Base-by-base conservation (phyloP, 2,797 vertebrate species). In the Falco peregrinus region DNA sequence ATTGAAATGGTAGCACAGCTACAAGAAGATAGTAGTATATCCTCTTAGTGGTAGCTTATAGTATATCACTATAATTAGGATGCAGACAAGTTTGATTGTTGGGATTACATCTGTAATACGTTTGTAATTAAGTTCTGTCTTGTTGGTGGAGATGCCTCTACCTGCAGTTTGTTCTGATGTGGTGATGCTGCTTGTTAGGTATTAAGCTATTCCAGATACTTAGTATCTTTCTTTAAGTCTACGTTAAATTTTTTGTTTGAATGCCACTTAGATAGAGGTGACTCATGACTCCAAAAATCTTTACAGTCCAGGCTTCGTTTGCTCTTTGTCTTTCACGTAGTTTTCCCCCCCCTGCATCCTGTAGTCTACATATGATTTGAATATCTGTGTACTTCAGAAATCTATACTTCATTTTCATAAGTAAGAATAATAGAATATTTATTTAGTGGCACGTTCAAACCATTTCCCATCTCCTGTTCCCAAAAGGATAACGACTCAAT, bases 261-360 rank as follows among this genome's bases (percentile, higher is more conserved):
- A 15, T 87, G 37, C 61, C 39, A 28, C 48, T 68, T 82, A 39
- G 20, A 24, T 16, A 56, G 54, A 70, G 39, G 19, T 82, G 39
- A 54, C 45, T 89, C 21, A 10, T 71, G 21, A 16, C 31, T 91
- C 50, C 45, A 47, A 51, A 80, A 70, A 43, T 70, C 47, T 85
- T 91, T 56, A 9, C 61, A 47, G 25, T 77, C 45, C 26, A 37
- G 29, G 31, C 59, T 85, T 41, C 13, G 5, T 68, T 92, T 89
- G 37, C 22, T 54, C 13, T 79, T 87, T 89, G 26, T 59, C 51
- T 82, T 33, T 84, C 33, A n/a, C 6, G 2, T 76, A 9, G 0
- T 0, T 39, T 14, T 5, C 22, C 0, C 2, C 1, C 17, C 21
- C 13, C 15, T 0, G 2, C 4, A 54, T 43, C 24, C 16, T 51